These are phyloP conservation scores for Gobio occitaniae DNA, from an alignment of 2,797 vertebrate species.

Conservation along the genomic window DNA sequence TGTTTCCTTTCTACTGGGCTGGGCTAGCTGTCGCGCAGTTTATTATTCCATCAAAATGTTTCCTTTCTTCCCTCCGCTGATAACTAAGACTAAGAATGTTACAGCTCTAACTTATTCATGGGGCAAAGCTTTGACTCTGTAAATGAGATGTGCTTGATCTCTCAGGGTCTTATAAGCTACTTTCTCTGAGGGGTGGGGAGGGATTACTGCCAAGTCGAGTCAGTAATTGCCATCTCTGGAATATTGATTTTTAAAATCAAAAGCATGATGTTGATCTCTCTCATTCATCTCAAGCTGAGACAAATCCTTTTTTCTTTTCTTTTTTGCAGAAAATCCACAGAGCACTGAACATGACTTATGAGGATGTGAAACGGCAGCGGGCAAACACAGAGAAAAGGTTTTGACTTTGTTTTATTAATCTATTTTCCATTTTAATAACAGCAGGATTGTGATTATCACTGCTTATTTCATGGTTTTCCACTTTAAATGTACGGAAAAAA, in stretches of 20 bases:
- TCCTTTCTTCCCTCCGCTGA: slow-evolving; percentile 3
- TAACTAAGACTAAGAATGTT: neutral
- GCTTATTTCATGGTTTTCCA: neutral
- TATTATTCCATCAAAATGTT: slow-evolving; percentile 17
- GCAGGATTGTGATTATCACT: neutral
- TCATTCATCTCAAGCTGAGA: slow-evolving; percentile 37
- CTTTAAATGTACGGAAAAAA: neutral
- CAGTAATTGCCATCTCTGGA: slow-evolving; percentile 27
- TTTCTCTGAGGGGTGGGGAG: slow-evolving; percentile 22
- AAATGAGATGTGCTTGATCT: slow-evolving; percentile 28
- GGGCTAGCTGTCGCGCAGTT: neutral
- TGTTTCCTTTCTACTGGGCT: neutral
- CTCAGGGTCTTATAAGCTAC: slow-evolving; percentile 18
- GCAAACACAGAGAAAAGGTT: slow-evolving; percentile 80
- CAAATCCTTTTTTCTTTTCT: slow-evolving; percentile 39
- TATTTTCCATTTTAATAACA: slow-evolving; percentile 9
- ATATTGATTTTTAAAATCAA: slow-evolving; percentile 43
- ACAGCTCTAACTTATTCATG: neutral
- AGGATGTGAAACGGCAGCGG: slow-evolving; percentile 76
- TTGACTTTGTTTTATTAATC: slow-evolving; percentile 14
- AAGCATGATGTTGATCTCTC: slow-evolving; percentile 23
- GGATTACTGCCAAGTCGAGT: slow-evolving; percentile 25
- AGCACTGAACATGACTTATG: slow-evolving; percentile 84
- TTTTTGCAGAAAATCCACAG: slow-evolving; percentile 88
- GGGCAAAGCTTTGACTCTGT: slow-evolving; percentile 14